Conservation (phyloP, 2,113 vertebrate genomes). For the Ochotona curzoniae region DNA sequence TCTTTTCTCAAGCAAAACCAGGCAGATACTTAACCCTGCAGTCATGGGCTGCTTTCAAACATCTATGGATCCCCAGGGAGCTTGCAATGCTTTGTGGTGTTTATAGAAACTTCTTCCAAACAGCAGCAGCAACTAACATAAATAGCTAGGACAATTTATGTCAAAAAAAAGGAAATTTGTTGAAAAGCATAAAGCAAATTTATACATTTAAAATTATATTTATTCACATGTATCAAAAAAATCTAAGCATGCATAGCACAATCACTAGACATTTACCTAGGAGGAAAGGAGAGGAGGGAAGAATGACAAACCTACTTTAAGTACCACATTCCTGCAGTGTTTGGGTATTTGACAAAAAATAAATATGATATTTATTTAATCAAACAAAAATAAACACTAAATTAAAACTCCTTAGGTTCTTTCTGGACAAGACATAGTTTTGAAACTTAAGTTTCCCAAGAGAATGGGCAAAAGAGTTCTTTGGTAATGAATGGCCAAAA, state of each 20-base stretch:
- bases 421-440: constrained; percentile 2
- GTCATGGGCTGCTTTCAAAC: not conserved
- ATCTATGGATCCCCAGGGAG: not conserved
- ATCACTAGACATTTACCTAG: not conserved
- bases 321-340: not conserved
- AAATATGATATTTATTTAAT: not conserved
- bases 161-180: not conserved
- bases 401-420: not conserved
- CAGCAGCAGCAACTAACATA: not conserved
- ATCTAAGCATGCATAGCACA: not conserved
- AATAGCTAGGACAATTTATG: not conserved
- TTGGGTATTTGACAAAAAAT: not conserved
- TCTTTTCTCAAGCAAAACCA: not conserved
- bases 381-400: constrained; percentile 2
- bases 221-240: not conserved
- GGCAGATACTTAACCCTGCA: not conserved
- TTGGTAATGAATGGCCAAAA: constrained; percentile 2
- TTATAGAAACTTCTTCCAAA: not conserved
- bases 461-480: not conserved
- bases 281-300: not conserved
- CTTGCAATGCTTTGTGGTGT: not conserved
- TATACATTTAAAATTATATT: constrained; percentile 4
- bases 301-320: not conserved
- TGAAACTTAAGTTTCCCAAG: constrained; percentile 4
- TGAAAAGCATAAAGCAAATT: not conserved